phyloP scores from a whole-genome alignment of 2,888 invertebrate genomes.

The Antheraea yamamai region DNA sequence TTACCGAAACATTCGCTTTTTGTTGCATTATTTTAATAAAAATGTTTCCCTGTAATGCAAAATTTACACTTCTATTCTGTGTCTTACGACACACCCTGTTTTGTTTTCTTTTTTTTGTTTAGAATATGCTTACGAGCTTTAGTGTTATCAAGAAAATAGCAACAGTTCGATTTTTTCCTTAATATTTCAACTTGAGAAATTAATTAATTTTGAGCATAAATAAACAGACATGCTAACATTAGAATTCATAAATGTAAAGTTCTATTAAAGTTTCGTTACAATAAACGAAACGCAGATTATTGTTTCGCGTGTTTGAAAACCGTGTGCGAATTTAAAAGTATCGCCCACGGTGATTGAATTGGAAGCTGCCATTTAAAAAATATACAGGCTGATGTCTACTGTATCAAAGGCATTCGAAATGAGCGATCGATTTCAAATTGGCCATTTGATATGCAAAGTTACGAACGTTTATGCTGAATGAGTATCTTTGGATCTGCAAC shows the following conservation, averaged over 20 bases:
- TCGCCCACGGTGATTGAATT: constrained; percentile 61
- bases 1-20: too few species aligned
- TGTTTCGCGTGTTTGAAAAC: constrained; percentile 38
- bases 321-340: constrained; percentile 49
- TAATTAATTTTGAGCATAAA: not conserved
- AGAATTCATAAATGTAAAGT: not conserved
- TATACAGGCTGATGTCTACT: constrained; percentile 19
- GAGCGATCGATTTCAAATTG: constrained; percentile 29
- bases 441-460: constrained; percentile 47
- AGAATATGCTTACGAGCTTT: too few species aligned
- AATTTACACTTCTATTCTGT: too few species aligned
- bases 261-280: not conserved
- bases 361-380: constrained; percentile 58
- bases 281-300: not conserved
- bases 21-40: too few species aligned
- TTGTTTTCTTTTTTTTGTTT: too few species aligned
- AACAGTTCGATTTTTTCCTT: too few species aligned
- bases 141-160: too few species aligned
- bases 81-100: too few species aligned
- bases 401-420: constrained; percentile 41
- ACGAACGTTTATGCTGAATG: constrained; percentile 40
- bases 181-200: too few species aligned
- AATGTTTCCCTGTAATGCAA: too few species aligned
- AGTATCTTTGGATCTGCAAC: constrained; percentile 34
- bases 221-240: not conserved